Conservation (phyloP, 2,113 vertebrate genomes). For the Cyanoramphus novaezelandiae region DNA sequence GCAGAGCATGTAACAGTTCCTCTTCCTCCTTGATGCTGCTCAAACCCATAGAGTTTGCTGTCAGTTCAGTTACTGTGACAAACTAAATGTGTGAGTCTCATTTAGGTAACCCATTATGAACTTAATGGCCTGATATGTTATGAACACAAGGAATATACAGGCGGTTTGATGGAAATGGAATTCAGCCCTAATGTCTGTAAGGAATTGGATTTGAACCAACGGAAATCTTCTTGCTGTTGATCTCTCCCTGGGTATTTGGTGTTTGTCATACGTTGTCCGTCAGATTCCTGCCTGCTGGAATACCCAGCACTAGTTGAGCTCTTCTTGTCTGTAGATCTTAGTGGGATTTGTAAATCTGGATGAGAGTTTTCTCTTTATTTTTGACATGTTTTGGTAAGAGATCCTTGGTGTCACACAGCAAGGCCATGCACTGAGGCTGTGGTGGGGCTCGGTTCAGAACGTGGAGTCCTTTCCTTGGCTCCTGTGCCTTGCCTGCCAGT, state of each 20-base stretch:
- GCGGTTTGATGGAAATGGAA: slow-evolving; percentile 27
- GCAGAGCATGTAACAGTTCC: not conserved
- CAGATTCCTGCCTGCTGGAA: not conserved
- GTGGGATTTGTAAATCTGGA: not conserved
- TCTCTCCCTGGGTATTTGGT: not conserved
- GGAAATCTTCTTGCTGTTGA: slow-evolving; percentile 13
- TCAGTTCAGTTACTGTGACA: not conserved
- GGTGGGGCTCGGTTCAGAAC: no score
- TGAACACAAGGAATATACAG: not conserved
- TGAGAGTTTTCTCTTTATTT: not conserved
- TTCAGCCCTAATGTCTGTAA: not conserved
- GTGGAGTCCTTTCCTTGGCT: not conserved
- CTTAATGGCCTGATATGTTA: not conserved
- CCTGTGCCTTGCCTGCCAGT: not conserved
- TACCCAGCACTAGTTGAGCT: not conserved
- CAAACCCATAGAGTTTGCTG: slow-evolving; percentile 20
- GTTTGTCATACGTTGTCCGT: not conserved
- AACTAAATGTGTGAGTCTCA: not conserved
- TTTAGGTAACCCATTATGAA: slow-evolving; percentile 7
- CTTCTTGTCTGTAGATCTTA: not conserved
- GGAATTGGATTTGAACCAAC: slow-evolving; percentile 19
- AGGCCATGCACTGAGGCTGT: not conserved
- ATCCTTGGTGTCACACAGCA: not conserved
- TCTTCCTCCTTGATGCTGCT: not conserved
- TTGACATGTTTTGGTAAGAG: not conserved